Conservation (phyloP, 2,113 vertebrate species). For the Heliornis fulica region DNA sequence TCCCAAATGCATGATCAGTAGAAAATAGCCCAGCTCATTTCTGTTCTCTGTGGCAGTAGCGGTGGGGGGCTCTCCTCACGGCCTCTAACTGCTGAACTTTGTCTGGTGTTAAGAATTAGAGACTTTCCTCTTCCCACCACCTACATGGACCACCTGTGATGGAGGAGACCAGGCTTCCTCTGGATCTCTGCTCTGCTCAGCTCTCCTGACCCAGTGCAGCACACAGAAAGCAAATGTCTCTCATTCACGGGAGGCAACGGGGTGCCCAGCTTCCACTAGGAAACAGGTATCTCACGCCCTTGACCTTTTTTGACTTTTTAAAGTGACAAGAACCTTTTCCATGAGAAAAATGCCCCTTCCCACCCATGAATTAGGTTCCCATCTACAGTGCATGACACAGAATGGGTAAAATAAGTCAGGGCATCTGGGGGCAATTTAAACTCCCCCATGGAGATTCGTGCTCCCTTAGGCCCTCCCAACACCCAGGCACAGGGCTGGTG, state of each 20-base stretch:
- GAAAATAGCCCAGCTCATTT: background rate
- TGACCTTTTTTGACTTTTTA: background rate
- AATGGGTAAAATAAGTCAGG: background rate
- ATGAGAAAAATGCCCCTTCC: background rate
- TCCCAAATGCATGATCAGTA: background rate
- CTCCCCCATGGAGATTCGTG: fast-evolving
- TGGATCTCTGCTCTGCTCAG: background rate
- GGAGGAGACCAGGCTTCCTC: background rate
- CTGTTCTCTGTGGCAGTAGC: background rate
- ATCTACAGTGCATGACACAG: background rate
- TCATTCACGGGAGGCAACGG: background rate
- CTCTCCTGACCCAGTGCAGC: background rate
- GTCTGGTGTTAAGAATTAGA: background rate
- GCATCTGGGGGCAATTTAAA: background rate
- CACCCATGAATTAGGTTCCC: background rate
- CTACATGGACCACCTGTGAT: fast-evolving
- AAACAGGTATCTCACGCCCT: background rate
- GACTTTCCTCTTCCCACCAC: background rate
- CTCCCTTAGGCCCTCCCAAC: fast-evolving
- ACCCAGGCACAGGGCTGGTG: fast-evolving
- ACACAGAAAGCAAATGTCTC: background rate
- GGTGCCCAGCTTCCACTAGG: background rate
- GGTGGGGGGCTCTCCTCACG: background rate
- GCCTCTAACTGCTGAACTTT: background rate
- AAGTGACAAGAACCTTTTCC: background rate